A percentile compares a stretch with the other conserved stretches of the same genome.
Evolutionary conservation across 1,140 invertebrate species (phyloP).

Genomic region (Achatina immaculata): DNA sequence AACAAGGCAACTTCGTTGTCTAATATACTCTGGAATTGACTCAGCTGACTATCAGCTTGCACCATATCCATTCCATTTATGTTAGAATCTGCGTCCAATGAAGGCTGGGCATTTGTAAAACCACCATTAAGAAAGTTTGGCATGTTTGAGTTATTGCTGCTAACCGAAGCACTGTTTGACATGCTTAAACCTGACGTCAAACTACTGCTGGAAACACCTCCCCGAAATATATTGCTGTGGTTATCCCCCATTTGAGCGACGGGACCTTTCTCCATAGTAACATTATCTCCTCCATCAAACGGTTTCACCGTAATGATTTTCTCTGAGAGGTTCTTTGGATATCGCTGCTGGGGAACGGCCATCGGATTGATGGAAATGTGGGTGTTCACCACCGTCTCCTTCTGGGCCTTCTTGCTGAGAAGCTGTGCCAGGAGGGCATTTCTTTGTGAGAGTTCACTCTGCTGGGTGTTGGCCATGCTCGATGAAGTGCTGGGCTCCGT

Average conservation of each 20-base stretch:
- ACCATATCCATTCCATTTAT: neutral
- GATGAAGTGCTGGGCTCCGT: slow-evolving; percentile 47
- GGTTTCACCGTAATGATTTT: slow-evolving; percentile 49
- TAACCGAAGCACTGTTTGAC: neutral
- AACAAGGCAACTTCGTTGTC: slow-evolving; percentile 15
- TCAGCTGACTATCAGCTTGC: slow-evolving; percentile 3
- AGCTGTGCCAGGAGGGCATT: slow-evolving; percentile 90
- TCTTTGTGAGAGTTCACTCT: slow-evolving; percentile 76
- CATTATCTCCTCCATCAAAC: slow-evolving; percentile 5
- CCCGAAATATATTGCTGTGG: neutral
- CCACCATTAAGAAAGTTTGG: slow-evolving; percentile 3
- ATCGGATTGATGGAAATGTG: slow-evolving; percentile 56
- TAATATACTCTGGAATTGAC: slow-evolving; percentile 15
- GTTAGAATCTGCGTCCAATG: neutral
- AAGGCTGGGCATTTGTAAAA: neutral
- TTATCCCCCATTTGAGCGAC: neutral
- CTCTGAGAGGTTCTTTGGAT: slow-evolving; percentile 61
- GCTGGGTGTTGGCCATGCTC: slow-evolving; percentile 5
- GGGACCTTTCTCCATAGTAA: neutral
- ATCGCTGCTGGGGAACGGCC: slow-evolving; percentile 60
- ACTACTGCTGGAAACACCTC: neutral
- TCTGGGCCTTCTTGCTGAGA: slow-evolving; percentile 82
- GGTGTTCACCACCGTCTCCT: slow-evolving; percentile 75
- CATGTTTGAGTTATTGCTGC: neutral
- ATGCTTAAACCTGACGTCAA: neutral